Evolutionary conservation across 2,888 invertebrate species (phyloP).

Genomic region (Eupithecia subumbrata): DNA sequence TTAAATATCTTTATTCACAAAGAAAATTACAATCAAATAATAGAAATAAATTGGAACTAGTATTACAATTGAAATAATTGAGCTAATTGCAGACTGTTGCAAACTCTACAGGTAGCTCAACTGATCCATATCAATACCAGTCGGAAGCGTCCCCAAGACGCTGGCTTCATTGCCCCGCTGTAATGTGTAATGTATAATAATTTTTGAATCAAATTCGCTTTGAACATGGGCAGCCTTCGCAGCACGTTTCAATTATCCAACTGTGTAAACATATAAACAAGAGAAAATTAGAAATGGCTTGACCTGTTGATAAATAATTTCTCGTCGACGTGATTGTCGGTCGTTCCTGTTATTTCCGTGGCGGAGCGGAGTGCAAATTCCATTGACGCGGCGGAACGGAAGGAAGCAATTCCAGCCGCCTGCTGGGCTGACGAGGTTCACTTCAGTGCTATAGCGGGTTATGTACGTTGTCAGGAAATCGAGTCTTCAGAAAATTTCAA

Average conservation of each 20-base stretch:
- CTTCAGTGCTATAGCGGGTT: constrained; percentile 2
- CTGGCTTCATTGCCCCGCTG: no score
- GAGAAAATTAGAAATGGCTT: constrained; percentile 48
- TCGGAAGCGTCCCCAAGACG: no score
- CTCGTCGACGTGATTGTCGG: constrained; percentile 71
- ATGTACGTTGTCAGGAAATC: constrained; percentile 19
- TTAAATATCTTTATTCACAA: no score
- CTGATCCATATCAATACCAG: no score
- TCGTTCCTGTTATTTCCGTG: constrained; percentile 77
- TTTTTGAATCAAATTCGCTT: not conserved
- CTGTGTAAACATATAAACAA: constrained; percentile 28
- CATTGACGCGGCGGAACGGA: constrained; percentile 70
- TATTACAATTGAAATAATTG: no score
- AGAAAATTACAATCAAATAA: no score
- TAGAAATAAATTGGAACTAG: no score
- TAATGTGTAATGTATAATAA: no score
- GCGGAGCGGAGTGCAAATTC: constrained; percentile 52
- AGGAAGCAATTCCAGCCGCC: constrained; percentile 77
- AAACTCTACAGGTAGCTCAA: no score
- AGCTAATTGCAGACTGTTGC: no score
- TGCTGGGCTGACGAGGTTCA: constrained; percentile 52
- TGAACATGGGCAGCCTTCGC: not conserved
- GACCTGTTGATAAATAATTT: constrained; percentile 80
- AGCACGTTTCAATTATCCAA: constrained; percentile 28
- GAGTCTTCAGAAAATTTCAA: not conserved